Percentiles rank a stretch among this genome's conserved stretches.
phyloP scores from a whole-genome alignment of 2,797 vertebrate species.

The Columba guinea region DNA sequence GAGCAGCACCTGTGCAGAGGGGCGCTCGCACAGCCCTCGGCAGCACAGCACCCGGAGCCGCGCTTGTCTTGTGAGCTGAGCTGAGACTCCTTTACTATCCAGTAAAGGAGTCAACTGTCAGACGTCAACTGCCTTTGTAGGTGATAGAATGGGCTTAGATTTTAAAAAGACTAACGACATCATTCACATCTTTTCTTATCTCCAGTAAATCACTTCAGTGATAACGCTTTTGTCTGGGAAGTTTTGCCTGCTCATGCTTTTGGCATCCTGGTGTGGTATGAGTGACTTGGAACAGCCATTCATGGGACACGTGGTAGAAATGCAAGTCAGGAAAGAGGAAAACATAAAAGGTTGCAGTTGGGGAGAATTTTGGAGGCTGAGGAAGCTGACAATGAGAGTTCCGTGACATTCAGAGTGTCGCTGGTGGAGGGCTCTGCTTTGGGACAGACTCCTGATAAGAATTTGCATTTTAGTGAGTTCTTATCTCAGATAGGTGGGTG shows the following conservation, averaged over 20 bases:
- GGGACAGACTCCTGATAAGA: constrained; percentile 25
- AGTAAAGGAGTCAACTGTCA: too few species aligned
- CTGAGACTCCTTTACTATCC: neutral
- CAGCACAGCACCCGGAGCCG: neutral
- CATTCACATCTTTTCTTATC: neutral
- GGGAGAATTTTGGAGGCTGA: neutral
- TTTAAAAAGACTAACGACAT: neutral
- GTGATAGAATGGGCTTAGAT: neutral
- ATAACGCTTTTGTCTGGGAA: neutral
- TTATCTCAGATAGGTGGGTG: constrained; percentile 17
- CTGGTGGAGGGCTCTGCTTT: neutral
- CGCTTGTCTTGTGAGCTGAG: neutral
- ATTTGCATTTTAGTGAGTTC: constrained; percentile 20
- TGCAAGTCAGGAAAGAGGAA: neutral
- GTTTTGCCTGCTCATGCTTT: neutral
- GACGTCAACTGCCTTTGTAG: neutral
- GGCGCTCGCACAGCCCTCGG: neutral
- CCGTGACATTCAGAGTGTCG: neutral
- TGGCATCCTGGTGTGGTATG: neutral
- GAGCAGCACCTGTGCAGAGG: neutral
- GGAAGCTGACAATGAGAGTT: neutral
- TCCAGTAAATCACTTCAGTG: neutral
- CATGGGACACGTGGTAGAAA: neutral
- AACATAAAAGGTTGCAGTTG: neutral
- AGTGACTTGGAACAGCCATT: neutral